Base-by-base conservation (phyloP, 2,113 vertebrate genomes). In the Pavo muticus region DNA sequence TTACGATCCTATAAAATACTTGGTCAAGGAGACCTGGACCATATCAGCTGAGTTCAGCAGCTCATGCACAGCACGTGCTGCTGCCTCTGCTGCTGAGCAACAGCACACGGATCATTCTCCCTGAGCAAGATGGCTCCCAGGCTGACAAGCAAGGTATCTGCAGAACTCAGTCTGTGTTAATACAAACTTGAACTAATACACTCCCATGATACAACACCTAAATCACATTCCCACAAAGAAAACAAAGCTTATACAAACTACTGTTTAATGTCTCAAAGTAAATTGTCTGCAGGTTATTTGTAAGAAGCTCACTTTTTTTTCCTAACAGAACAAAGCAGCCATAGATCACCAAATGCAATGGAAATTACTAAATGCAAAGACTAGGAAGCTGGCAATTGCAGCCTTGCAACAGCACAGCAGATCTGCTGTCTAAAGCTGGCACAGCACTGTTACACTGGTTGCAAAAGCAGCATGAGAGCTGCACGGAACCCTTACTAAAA, bases 391-490 rank as follows among this genome's bases (percentile, higher is more conserved):
- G 85, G 64, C 39, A 48, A 30, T 23, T 14, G 75, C 2, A 89
- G 73, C 59, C 3, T 14, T 59, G 57, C 35, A 47, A 2, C 79
- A 18, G 25, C 29, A 13, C 75, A 73, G 35, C 8, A 76, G 72
- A 86, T 76, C 48, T 74, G 70, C 45, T 91, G 88, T 71, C 29
- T 7, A 48, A 14, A 40, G 74, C 61, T 37, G 20, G 13, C 40
- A 37, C 2, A 21, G n/a, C 10, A 30, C 54, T 32, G 2, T 20
- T 42, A 74, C 13, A 71, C 17, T 2, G 32, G 6, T 56, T 95
- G 80, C 87, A 94, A 93, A 96, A 94, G 93, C 90, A 92, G 92
- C 72, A 61, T 1, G 80, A 42, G 75, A 95, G 77, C 24, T 19
- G 80, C 95, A 44, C 8, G 81, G 70, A 29, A 24, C 14, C 25